Conservation (phyloP, 2,797 vertebrate genomes). For the Phalanger gymnotis region DNA sequence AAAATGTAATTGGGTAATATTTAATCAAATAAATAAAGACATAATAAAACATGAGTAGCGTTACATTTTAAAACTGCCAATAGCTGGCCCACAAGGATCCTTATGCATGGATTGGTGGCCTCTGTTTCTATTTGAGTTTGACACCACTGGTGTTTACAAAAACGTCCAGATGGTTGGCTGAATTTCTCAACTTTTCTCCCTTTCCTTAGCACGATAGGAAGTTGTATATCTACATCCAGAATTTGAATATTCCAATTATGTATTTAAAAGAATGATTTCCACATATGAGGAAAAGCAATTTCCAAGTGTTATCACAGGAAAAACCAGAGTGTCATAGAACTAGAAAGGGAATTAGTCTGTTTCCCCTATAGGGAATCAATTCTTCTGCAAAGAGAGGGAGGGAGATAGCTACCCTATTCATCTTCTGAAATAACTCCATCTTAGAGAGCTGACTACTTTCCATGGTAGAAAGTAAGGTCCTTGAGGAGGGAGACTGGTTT, state of each 20-base stretch:
- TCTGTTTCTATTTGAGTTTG: not conserved
- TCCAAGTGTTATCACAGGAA: conserved; percentile 18
- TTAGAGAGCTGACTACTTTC: not conserved
- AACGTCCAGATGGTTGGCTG: not conserved
- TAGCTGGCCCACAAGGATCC: not conserved
- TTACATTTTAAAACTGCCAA: not conserved
- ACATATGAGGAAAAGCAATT: conserved; percentile 14
- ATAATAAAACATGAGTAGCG: not conserved
- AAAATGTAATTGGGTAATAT: not conserved
- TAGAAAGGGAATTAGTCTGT: not conserved
- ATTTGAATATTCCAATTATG: not conserved
- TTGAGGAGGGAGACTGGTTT: not conserved
- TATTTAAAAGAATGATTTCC: conserved; percentile 29
- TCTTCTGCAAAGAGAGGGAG: too few species aligned
- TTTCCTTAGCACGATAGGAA: not conserved
- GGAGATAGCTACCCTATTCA: not conserved
- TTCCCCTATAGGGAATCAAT: not conserved
- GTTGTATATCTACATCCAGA: not conserved
- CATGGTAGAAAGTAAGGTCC: not conserved
- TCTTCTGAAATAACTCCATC: not conserved
- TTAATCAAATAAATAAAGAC: not conserved
- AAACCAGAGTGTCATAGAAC: conserved; percentile 29
- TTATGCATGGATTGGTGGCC: not conserved
- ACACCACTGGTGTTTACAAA: not conserved
- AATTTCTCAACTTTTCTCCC: not conserved